Conservation (phyloP, 2,113 vertebrate genomes). For the Noturus placidus region DNA sequence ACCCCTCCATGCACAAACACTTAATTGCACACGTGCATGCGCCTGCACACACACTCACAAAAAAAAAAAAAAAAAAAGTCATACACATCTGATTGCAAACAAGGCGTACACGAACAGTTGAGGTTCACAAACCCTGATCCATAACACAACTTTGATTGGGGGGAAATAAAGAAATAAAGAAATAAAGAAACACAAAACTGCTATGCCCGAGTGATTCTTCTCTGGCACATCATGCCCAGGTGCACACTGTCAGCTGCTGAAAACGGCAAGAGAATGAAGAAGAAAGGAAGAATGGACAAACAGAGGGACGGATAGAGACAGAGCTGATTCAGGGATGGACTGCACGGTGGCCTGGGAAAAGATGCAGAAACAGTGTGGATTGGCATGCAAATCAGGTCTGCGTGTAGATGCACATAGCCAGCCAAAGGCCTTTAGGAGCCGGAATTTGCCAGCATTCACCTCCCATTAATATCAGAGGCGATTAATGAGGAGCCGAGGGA, state of each 20-base stretch:
- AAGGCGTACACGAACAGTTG: conserved; percentile 29
- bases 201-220: conserved; percentile 22
- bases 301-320: conserved; percentile 41
- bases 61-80: conserved; percentile 4
- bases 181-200: background rate
- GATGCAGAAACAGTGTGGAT: conserved; percentile 47
- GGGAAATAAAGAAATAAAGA: background rate
- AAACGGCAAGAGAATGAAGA: background rate
- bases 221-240: conserved; percentile 41
- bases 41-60: background rate
- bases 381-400: conserved; percentile 72
- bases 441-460: conserved; percentile 72
- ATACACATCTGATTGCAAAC: conserved; percentile 29
- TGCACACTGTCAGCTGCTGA: conserved; percentile 44
- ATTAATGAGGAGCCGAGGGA: conserved; percentile 72
- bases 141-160: conserved; percentile 6
- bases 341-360: conserved; percentile 51
- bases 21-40: conserved; percentile 36
- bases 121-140: conserved; percentile 12
- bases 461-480: conserved; percentile 78
- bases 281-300: conserved; percentile 18
- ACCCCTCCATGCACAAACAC: conserved; percentile 26
- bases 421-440: conserved; percentile 46
- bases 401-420: conserved; percentile 53
- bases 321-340: conserved; percentile 42